Conservation (phyloP, 2,797 vertebrate species). For the Zenarchopterus dispar region DNA sequence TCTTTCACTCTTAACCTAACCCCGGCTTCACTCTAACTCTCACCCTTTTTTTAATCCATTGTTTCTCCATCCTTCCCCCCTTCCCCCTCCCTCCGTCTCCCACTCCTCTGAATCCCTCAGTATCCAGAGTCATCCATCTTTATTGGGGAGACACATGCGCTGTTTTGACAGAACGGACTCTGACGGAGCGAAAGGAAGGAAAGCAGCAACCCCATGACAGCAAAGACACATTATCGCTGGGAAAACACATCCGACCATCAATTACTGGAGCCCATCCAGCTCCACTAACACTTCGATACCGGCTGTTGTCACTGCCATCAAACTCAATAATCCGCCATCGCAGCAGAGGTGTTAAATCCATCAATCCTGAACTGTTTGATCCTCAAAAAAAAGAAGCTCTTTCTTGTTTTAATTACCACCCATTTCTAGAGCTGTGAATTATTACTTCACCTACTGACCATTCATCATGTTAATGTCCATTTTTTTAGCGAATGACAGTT, state of each 20-base stretch:
- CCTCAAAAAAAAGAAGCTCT: background rate
- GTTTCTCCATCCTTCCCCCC: slow-evolving; percentile 16
- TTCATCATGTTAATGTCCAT: slow-evolving; percentile 44
- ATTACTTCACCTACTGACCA: slow-evolving; percentile 43
- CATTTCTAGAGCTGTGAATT: slow-evolving; percentile 41
- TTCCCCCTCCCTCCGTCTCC: slow-evolving; percentile 8
- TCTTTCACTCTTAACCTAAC: slow-evolving; percentile 23
- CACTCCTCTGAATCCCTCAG: slow-evolving; percentile 60
- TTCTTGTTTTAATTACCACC: slow-evolving; percentile 29
- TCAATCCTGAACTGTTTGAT: slow-evolving; percentile 26
- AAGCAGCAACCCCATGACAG: slow-evolving; percentile 76
- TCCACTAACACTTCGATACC: slow-evolving; percentile 57
- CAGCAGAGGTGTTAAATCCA: slow-evolving; percentile 54
- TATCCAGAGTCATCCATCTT: slow-evolving; percentile 81
- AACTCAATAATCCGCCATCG: slow-evolving; percentile 38
- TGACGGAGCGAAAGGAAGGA: slow-evolving; percentile 76
- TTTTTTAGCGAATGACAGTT: slow-evolving; percentile 32
- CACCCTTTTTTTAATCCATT: slow-evolving; percentile 23
- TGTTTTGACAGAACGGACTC: slow-evolving; percentile 85
- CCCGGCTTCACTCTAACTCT: slow-evolving; percentile 23
- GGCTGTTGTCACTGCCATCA: slow-evolving; percentile 42
- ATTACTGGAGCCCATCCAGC: slow-evolving; percentile 56
- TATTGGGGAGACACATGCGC: slow-evolving; percentile 79
- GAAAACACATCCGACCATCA: slow-evolving; percentile 75
- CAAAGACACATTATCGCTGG: slow-evolving; percentile 78